Evolutionary conservation across 92 coral and sea anemone genomes (phyloP), one percentile per base, ranked within the genome.

Genomic region (Porites evermanni): DNA sequence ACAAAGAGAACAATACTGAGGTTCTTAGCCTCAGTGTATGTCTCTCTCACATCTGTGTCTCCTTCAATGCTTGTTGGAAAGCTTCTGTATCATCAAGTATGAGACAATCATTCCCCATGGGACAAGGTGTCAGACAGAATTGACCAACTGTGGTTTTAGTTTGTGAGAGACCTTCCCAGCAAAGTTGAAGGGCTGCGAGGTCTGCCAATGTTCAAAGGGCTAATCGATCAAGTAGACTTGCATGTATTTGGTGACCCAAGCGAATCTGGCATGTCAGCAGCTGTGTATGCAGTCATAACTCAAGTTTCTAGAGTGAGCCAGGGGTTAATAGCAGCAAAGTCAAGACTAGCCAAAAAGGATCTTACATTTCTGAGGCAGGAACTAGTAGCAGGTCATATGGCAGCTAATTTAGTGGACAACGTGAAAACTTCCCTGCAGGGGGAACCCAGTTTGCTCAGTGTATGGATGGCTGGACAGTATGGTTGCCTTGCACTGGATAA

Each of bases 11-110:
- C 67, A 44, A 23, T 87, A 11, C 78, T 87, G 67, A 18, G 78
- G 68, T 72, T 47, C 56, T 44, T 86, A 21, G 89, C 89, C 17
- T 60, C 86, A 18, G 87, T 89, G 79, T 89, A 60, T 24, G 89
- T 79, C 66, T 87, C 89, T 32, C 89, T 90, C 1, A 89, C 87
- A 3, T n/a, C 80, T 20, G 89, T 83, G 56, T 86, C 89, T 12
- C 79, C 77, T 23, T n/a, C 64, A 73, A 73, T n/a, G 64, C 77
- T 73, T 29, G 17, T 73, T 32, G 77, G 77, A 23, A 52, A 73
- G 63, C 77, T 73, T 73, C 77, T 73, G 17, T 73, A 73, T 73
- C 77, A 38, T 0, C 32, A 73, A 70, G 90, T 72, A 38, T 68
- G 90, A 71, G 85, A 53, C 65, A 52, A 64, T 13, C 89, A 53